Evolutionary conservation across 2,113 vertebrate genomes (phyloP), one percentile per base, ranked within the genome.

Genomic region (Seriola dumerili): DNA sequence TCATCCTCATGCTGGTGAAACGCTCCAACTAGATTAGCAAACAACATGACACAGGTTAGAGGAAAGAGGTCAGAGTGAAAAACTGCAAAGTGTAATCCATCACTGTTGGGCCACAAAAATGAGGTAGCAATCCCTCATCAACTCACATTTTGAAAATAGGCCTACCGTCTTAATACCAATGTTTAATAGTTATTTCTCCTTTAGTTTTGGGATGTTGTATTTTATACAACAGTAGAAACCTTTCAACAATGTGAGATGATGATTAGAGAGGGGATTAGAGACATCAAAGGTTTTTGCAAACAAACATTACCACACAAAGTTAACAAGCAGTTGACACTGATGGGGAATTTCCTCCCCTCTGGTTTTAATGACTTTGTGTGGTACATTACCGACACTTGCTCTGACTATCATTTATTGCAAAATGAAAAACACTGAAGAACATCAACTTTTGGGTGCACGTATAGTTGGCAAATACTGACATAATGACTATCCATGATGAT

Each of bases 1-100:
- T 97, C 40, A 93, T 96, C 90, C 97, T 94, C 90, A 98, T 98
- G 83, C 97, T 98, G 81, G 97, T 97, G 91, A 98, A 97, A 62
- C 97, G 95, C 83, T 98, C 97, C 90, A 98, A 90, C 97, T 98
- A 87, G 82, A 75, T 81, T 32, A 77, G 65, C 17, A 81, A 6
- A 85, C 58, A 84, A 67, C 21, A 84, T 23, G 38, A 66, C 40
- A 76, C 3, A 68, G 29, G 64, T 78, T 78, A 65, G 40, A 75
- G 14, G 25, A 69, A 29, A 83, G 23, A 68, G 50, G n/a, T 23
- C 21, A 80, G n/a, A 44, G 5, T 23, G 59, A 50, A 80, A 52
- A 75, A 59, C 2, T 21, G 50, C n/a, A 55, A 74, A 44, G 12
- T 21, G 17, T 16, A 64, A 58, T 42, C 5, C 8, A 29, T 19